Evolutionary conservation across 2,888 invertebrate genomes (phyloP), one percentile per base, ranked within the genome.

Genomic region (Drosophila nr. fundita): DNA sequence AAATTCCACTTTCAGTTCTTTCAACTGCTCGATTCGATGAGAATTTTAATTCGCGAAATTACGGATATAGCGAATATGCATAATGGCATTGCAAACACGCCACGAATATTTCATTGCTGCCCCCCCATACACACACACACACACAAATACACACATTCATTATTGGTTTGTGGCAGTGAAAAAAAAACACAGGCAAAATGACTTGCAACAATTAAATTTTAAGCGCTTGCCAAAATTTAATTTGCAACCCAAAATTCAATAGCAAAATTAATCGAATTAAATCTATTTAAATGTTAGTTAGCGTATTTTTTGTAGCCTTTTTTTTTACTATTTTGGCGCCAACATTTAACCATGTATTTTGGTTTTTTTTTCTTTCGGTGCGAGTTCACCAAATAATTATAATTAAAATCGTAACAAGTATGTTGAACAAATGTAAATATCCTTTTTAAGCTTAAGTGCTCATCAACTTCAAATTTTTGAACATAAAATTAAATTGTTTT

Each of bases 81-180:
- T 50, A 50, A 71, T 71, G 59, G 40, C 38, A 68, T 59, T 40
- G 72, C 66, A 77, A 81, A 67, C 63, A 67, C 36, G 48, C 60
- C 50, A 63, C 63, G 36, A 64, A 81, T 67, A 67, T 67, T 77
- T 81, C 63, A 77, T 81, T 81, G 65, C 59, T 61, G 27, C 32
- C 40, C 29, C 32, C 15, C 24, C 38, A 15, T 21, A n/a, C 21
- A 58, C 7, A 10, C 11, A 57, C 34, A 27, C 27, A 32, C 59
- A 55, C 34, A 63, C 52, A 32, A 8, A 7, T 3, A 15, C 32
- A n/a, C 21, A 58, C 7, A 10, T 29, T 0, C 32, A 32, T 10
- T 11, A 55, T 61, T 4, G 49, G 42, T 48, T 40, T 57, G 29
- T 49, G 55, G 27, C 24, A 52, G 49, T 18, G 4, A 24, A 15